phyloP scores from a whole-genome alignment of 1,140 invertebrate species.

The Chlorops oryzae region DNA sequence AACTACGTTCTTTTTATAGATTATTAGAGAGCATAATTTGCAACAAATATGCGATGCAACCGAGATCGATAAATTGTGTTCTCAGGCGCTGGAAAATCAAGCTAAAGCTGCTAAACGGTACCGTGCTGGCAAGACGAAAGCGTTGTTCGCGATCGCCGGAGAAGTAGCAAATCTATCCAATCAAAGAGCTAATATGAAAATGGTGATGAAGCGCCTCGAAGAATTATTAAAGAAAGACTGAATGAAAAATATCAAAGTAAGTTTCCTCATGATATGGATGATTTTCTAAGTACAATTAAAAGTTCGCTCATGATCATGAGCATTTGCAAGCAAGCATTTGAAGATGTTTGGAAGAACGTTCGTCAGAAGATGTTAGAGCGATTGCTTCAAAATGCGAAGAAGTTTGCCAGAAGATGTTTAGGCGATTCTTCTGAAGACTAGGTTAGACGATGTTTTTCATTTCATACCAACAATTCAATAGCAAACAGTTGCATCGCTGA shows the following conservation, averaged over 20 bases:
- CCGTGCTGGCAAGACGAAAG: slow-evolving; percentile 64
- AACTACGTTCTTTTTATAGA: slow-evolving; percentile 47
- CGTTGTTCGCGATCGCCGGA: slow-evolving; percentile 59
- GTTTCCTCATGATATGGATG: background rate
- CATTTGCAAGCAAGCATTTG: too few species aligned
- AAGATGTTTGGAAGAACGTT: too few species aligned
- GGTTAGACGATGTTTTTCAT: too few species aligned
- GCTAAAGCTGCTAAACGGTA: slow-evolving; percentile 61
- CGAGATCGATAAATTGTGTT: slow-evolving; percentile 58
- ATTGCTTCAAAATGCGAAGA: too few species aligned
- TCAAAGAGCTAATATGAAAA: slow-evolving; percentile 60
- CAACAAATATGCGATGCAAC: slow-evolving; percentile 57
- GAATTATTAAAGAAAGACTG: slow-evolving; percentile 50
- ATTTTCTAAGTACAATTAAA: background rate
- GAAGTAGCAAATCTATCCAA: slow-evolving; percentile 54
- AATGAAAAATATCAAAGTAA: background rate
- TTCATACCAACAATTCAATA: too few species aligned
- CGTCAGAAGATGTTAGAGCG: too few species aligned
- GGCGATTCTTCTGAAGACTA: too few species aligned
- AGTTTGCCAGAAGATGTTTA: too few species aligned
- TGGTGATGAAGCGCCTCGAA: slow-evolving; percentile 56
- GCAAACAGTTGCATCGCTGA: too few species aligned
- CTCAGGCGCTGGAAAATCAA: slow-evolving; percentile 59
- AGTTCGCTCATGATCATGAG: too few species aligned
- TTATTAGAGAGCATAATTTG: slow-evolving; percentile 60